Conservation (phyloP, 2,113 vertebrate genomes). For the Philantomba maxwellii region DNA sequence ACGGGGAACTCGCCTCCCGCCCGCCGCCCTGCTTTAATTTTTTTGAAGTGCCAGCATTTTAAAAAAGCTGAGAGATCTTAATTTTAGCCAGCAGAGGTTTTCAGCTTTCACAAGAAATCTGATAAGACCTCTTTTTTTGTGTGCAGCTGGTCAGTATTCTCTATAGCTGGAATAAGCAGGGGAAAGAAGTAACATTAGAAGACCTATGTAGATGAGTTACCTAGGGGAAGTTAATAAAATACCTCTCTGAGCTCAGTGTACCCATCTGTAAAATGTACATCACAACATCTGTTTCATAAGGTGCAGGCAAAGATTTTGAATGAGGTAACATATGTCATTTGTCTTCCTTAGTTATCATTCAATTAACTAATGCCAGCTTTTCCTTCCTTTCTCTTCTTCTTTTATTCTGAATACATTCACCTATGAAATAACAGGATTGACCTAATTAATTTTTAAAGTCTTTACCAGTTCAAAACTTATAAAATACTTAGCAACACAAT, state of each 20-base stretch:
- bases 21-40: constrained; percentile 14
- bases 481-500: background rate
- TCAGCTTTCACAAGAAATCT: background rate
- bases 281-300: background rate
- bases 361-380: background rate
- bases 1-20: constrained; percentile 33
- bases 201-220: background rate
- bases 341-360: background rate
- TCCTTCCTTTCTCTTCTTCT: background rate
- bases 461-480: background rate
- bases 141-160: background rate
- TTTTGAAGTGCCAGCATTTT: background rate
- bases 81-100: background rate
- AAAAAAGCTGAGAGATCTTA: background rate
- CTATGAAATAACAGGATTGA: background rate
- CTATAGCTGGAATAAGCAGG: background rate
- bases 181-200: background rate
- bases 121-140: background rate
- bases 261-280: background rate
- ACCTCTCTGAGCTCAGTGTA: background rate
- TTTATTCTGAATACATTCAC: background rate
- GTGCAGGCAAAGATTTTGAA: background rate
- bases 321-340: background rate
- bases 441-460: background rate
- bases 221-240: background rate